Percentiles rank a stretch among this genome's conserved stretches.
Evolutionary conservation across 2,888 invertebrate species (phyloP).

Genomic region (Synanthedon andrenaeformis): DNA sequence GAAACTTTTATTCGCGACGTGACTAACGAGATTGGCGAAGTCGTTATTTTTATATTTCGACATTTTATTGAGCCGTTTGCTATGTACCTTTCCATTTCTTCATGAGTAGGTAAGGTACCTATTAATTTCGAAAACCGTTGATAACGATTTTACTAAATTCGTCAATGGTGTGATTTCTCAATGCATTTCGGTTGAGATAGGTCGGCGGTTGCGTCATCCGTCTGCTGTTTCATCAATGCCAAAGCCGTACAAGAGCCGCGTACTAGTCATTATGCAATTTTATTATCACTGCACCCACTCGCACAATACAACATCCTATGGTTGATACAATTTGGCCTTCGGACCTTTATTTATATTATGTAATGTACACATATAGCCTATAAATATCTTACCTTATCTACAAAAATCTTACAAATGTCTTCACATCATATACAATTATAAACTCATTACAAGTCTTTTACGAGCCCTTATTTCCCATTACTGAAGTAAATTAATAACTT

Average conservation of each 20-base stretch:
- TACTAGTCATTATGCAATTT: not conserved
- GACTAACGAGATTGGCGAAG: not conserved
- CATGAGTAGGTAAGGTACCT: not conserved
- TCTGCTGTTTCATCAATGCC: not conserved
- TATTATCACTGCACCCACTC: not conserved
- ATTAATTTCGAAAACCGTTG: not conserved
- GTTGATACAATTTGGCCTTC: too few species aligned
- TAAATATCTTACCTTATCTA: too few species aligned
- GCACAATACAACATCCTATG: not conserved
- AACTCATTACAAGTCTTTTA: too few species aligned
- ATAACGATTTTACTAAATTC: not conserved
- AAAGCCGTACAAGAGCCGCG: not conserved
- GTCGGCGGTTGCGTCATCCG: not conserved
- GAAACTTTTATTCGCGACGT: not conserved
- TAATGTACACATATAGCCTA: too few species aligned
- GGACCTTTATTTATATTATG: too few species aligned
- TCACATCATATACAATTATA: too few species aligned
- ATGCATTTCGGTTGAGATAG: not conserved
- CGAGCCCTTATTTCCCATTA: too few species aligned
- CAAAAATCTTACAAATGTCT: too few species aligned
- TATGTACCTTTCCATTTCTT: not conserved
- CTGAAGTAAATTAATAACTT: too few species aligned
- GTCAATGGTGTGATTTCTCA: not conserved
- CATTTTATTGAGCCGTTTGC: not conserved
- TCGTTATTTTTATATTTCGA: not conserved